Conservation (phyloP, 2,888 invertebrate species). For the Muscina levida region DNA sequence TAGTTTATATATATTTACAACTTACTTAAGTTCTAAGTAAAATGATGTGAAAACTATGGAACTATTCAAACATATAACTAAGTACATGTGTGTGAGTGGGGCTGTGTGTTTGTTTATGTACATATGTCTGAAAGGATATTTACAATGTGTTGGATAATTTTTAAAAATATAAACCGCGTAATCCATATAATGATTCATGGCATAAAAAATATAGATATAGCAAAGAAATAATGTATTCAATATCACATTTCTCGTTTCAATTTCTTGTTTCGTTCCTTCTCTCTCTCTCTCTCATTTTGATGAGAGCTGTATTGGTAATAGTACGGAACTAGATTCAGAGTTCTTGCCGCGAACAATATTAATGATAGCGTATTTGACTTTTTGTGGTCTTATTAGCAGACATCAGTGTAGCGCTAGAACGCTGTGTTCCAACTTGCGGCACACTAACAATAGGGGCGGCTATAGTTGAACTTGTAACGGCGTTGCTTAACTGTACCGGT, state of each 20-base stretch:
- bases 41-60: too few species aligned
- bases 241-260: conserved; percentile 30
- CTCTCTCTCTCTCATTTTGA: not conserved
- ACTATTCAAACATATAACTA: too few species aligned
- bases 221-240: conserved; percentile 20
- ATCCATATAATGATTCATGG: not conserved
- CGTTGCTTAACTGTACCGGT: conserved; percentile 53
- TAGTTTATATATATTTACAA: too few species aligned
- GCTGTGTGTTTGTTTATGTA: too few species aligned
- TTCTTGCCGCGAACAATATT: not conserved
- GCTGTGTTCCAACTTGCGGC: conserved; percentile 43
- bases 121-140: too few species aligned
- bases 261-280: not conserved
- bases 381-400: conserved; percentile 62
- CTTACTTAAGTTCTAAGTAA: too few species aligned
- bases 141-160: not conserved
- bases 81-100: too few species aligned
- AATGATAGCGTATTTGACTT: conserved; percentile 64
- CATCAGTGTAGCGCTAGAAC: not conserved
- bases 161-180: not conserved
- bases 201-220: conserved; percentile 7
- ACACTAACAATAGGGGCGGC: conserved; percentile 56
- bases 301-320: not conserved
- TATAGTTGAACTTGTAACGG: conserved; percentile 55
- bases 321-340: too few species aligned